phyloP scores from a whole-genome alignment of 1,140 invertebrate species.

The Dendrolimus kikuchii region DNA sequence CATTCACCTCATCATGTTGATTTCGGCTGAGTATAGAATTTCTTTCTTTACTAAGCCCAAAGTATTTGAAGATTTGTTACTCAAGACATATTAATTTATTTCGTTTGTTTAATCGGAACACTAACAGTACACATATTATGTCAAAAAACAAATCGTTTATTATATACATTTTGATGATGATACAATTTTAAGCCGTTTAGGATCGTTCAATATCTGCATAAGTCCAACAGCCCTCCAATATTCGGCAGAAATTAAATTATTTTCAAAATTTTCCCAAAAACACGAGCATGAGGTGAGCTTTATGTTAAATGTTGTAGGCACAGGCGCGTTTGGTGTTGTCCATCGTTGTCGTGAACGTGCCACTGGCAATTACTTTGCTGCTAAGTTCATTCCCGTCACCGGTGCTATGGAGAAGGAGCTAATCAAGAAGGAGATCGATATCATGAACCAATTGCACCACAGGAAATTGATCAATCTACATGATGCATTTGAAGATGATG shows the following conservation, averaged over 20 bases:
- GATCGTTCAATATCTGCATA: too few relatives aligned
- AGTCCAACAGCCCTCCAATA: neutral
- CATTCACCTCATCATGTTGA: too few relatives aligned
- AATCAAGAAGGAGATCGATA: slow-evolving; percentile 98
- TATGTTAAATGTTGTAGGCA: slow-evolving; percentile 73
- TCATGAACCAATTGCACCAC: slow-evolving; percentile 99
- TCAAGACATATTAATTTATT: neutral
- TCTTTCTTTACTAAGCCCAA: too few relatives aligned
- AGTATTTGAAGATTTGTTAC: too few relatives aligned
- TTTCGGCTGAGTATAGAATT: too few relatives aligned
- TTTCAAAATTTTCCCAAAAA: neutral
- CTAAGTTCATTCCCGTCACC: slow-evolving; percentile 98
- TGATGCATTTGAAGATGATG: slow-evolving; percentile 99
- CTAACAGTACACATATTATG: neutral
- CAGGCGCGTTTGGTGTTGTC: slow-evolving; percentile 98
- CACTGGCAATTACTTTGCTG: slow-evolving; percentile 97
- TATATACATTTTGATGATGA: too few relatives aligned
- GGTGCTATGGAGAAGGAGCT: slow-evolving; percentile 97
- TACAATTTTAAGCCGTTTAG: too few relatives aligned
- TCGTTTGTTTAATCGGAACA: slow-evolving; percentile 4
- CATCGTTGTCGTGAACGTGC: slow-evolving; percentile 96
- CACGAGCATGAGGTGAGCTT: slow-evolving; percentile 23
- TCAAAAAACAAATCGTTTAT: too few relatives aligned
- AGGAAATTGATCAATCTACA: slow-evolving; percentile 97
- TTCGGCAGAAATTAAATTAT: neutral